These are phyloP conservation scores for Xenopus laevis DNA, from an alignment of 2,113 vertebrate species.

Conservation along the genomic window DNA sequence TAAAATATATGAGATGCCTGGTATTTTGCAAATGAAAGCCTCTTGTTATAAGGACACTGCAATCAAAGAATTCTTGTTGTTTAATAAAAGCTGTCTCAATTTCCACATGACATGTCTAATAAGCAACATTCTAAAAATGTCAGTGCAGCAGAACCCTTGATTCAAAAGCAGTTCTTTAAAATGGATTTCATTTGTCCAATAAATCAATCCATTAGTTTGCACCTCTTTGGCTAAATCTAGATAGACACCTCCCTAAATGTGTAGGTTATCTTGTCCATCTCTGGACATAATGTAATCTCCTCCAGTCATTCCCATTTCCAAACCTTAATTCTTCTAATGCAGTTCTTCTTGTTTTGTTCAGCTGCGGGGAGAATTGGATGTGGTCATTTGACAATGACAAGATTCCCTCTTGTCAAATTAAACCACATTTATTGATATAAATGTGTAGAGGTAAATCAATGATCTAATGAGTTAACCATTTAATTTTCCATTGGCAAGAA, in stretches of 20 bases:
- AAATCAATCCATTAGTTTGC: slow-evolving; percentile 23
- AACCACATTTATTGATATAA: slow-evolving; percentile 29
- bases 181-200: slow-evolving; percentile 37
- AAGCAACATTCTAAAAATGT: slow-evolving; percentile 6
- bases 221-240: slow-evolving; percentile 39
- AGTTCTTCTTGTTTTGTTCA: slow-evolving; percentile 32
- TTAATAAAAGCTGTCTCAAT: slow-evolving; percentile 22
- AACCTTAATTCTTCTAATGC: slow-evolving; percentile 37
- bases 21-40: slow-evolving; percentile 10
- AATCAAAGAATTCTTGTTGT: slow-evolving; percentile 21
- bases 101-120: slow-evolving; percentile 25
- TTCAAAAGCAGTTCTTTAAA: slow-evolving; percentile 38
- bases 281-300: slow-evolving; percentile 38
- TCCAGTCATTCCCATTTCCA: slow-evolving; percentile 18
- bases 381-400: slow-evolving; percentile 33
- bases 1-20: slow-evolving; percentile 18
- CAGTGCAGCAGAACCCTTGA: slow-evolving; percentile 13
- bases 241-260: slow-evolving; percentile 43
- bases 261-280: slow-evolving; percentile 29
- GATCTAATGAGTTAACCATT: not conserved
- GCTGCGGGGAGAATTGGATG: slow-evolving; percentile 25
- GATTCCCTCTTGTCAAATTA: slow-evolving; percentile 31
- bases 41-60: slow-evolving; percentile 29
- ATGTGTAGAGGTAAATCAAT: slow-evolving; percentile 17
- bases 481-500: not conserved